Evolutionary conservation across 2,888 invertebrate species (phyloP).

Genomic region (Biston stratarius): DNA sequence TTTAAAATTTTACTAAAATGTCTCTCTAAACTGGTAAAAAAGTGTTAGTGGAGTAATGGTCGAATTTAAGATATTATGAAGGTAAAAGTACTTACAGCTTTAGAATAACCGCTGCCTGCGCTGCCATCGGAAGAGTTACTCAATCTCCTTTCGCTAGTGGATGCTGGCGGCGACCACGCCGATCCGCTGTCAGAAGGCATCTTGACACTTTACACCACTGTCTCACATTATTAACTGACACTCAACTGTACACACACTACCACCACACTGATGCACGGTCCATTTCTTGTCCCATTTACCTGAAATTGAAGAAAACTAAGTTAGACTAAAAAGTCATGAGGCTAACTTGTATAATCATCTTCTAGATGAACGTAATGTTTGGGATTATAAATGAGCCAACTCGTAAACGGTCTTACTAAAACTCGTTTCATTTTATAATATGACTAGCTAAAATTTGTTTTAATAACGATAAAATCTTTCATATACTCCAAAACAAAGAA

Average conservation of each 20-base stretch:
- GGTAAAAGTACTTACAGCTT: conserved; percentile 72
- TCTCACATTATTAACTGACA: conserved; percentile 72
- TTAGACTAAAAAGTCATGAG: not conserved
- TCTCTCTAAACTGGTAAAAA: not conserved
- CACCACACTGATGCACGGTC: conserved; percentile 73
- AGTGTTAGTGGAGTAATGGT: not conserved
- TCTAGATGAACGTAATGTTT: not conserved
- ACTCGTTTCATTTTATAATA: too few species aligned
- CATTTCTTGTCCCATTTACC: conserved; percentile 73
- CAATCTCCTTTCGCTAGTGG: conserved; percentile 79
- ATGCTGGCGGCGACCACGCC: conserved; percentile 82
- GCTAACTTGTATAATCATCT: not conserved
- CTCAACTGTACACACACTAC: conserved; percentile 62
- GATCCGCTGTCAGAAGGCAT: conserved; percentile 84
- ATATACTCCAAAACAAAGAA: not conserved
- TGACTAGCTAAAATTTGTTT: too few species aligned
- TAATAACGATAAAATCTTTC: not conserved
- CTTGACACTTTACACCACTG: conserved; percentile 66
- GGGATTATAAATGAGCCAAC: too few species aligned
- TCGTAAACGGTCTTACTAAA: not conserved
- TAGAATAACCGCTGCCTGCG: conserved; percentile 82
- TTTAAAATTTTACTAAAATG: not conserved
- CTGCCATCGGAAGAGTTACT: conserved; percentile 84
- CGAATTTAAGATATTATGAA: not conserved
- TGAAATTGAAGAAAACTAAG: conserved; percentile 58